phyloP scores from a whole-genome alignment of 2,888 invertebrate species.

The Leptinotarsa juncta region DNA sequence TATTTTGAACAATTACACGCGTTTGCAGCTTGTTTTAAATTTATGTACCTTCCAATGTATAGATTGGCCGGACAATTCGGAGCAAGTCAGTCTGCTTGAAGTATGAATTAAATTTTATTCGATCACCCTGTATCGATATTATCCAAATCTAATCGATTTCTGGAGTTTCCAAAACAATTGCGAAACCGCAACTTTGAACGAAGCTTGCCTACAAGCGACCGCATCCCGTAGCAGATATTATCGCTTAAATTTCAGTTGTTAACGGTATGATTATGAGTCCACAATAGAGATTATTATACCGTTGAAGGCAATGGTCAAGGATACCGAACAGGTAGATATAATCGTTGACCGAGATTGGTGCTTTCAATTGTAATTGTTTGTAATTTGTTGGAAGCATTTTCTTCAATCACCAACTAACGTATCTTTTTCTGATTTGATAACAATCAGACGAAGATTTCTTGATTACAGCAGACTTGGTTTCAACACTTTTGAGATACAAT shows the following conservation, averaged over 20 bases:
- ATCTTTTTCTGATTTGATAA: no score
- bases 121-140: neutral
- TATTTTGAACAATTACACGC: no score
- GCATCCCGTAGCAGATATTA: constrained; percentile 17
- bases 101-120: neutral
- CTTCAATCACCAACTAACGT: neutral
- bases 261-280: constrained; percentile 18
- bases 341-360: constrained; percentile 13
- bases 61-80: no score
- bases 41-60: no score
- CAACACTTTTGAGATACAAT: no score
- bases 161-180: neutral
- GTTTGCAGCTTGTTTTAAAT: no score
- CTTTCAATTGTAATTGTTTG: neutral
- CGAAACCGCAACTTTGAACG: neutral
- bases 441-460: no score
- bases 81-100: neutral
- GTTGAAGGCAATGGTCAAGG: constrained; percentile 21
- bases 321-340: constrained; percentile 19
- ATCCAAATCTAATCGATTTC: neutral
- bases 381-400: neutral
- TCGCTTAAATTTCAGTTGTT: constrained; percentile 19
- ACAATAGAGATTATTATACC: constrained; percentile 20
- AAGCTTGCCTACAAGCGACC: constrained; percentile 5
- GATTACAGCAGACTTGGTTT: no score